phyloP scores from a whole-genome alignment of 2,113 vertebrate species.

The Melanerpes aurifrons region DNA sequence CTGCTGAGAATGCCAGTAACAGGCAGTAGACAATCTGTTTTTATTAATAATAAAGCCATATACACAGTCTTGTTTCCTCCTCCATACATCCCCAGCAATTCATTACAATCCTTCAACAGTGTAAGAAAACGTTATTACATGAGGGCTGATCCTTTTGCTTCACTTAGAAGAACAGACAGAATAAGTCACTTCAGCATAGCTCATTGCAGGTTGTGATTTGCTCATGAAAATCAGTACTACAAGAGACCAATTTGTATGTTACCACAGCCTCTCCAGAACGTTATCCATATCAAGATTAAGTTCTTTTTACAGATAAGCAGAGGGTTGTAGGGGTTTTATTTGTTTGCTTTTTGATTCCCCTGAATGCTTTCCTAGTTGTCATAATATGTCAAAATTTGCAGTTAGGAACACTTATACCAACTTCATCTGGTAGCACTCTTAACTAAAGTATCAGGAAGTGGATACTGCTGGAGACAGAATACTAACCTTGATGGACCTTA shows the following conservation, averaged over 20 bases:
- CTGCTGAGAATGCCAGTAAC: not conserved
- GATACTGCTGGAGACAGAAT: not conserved
- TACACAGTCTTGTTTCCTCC: not conserved
- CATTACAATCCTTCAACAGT: not conserved
- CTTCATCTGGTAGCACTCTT: not conserved
- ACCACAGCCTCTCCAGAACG: not conserved
- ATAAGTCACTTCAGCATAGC: not conserved
- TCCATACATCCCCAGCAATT: not conserved
- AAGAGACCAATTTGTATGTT: not conserved
- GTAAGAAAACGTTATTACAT: not conserved
- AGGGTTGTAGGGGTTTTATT: not conserved
- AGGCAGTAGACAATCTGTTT: not conserved
- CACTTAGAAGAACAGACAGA: not conserved
- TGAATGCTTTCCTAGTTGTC: not conserved
- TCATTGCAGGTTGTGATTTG: not conserved
- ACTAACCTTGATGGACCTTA: not conserved
- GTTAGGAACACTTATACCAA: not conserved
- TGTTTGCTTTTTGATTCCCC: not conserved
- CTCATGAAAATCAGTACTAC: not conserved
- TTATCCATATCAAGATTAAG: not conserved
- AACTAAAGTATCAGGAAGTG: not conserved
- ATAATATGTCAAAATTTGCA: not conserved
- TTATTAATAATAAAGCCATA: not conserved
- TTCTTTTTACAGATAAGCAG: conserved; percentile 1
- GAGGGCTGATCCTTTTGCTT: not conserved